Base-by-base conservation (phyloP, 2,888 invertebrate genomes). In the Dorcus parallelipipedus region DNA sequence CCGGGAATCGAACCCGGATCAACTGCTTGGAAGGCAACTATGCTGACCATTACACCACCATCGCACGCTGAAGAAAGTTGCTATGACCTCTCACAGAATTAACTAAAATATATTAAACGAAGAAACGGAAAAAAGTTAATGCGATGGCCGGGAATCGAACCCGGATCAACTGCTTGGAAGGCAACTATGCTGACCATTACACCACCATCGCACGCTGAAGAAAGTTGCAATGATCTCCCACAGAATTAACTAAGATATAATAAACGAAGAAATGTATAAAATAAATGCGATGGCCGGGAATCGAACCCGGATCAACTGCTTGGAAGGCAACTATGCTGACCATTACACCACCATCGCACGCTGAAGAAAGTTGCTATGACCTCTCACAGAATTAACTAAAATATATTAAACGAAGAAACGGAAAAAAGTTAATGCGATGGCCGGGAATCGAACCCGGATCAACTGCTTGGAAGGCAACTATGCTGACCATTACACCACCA, bases 131-230 rank as follows among this genome's bases (percentile, higher is more conserved):
- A 61, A 52, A 56, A 60, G 56, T 20, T 2, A 20, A 3, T 78
- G 78, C 78, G 78, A 77, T 77, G 78, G 77, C 77, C 78, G 78
- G 77, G 78, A 78, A 78, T 77, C 78, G 78, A 78, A 78, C 78
- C 77, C 78, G 78, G 77, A 77, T 77, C 78, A 78, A 77, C 78
- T 78, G 77, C 78, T 77, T 77, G 78, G 78, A 77, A 77, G 77
- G 78, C 78, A 78, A 77, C 77, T 77, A 78, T 77, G 78, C 77
- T 77, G 74, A 77, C 78, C 78, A 78, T 77, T 77, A 77, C 78
- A 78, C 77, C 78, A 77, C 77, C 77, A 78, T 77, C 77, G 78
- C 78, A 3, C 20, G 20, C 2, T 20, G 20, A 20, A 20, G 20
- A 20, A 20, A 20, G 20, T 20, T 20, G 20, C 3, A 2, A 20